Evolutionary conservation across 1,140 invertebrate species (phyloP), one percentile per base, ranked within the genome.

Genomic region (Lepeophtheirus salmonis): DNA sequence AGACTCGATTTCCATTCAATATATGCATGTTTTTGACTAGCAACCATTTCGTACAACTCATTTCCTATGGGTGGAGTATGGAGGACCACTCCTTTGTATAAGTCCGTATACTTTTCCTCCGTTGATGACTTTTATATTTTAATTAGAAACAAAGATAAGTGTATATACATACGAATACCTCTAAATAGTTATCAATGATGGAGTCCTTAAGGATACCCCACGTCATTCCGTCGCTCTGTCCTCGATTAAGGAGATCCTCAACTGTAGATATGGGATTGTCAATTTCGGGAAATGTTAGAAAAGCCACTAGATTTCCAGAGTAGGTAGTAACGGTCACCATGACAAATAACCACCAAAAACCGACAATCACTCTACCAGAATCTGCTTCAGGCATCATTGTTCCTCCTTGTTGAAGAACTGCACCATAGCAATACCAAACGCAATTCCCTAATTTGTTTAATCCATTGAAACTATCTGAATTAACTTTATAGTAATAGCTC

Each of bases 311-410:
- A 71, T 88, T 91, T 3, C 89, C 89, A 41, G 84, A 88, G 71
- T 94, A 96, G 0, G 87, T 90, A 1, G 89, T 90, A 0, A 90
- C 83, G 0, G 91, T 75, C 0, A 94, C 83, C 60, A 94, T 77
- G 2, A 89, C 87, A 13, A 89, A 84, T 13, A 95, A 69, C 89
- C 89, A 94, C 89, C 89, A 95, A 2, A 85, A 81, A 0, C 84
- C 86, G 0, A 94, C 79, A 0, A 94, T 73, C 2, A 91, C 67
- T n/a, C 89, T 76, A n/a, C 86, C 85, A 64, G 86, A 89, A 66
- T 88, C 83, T 0, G 84, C 83, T 41, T 78, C 73, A 0, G 88
- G 87, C 25, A 90, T 71, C 67, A 86, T 80, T 76, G 84, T 83
- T 17, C 87, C 87, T 64, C 87, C 87, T 82, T 92, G 89, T 67